Percentiles rank a stretch among this genome's conserved stretches.
phyloP scores from a whole-genome alignment of 1,140 invertebrate genomes.

The Dolichoris vasculosae region DNA sequence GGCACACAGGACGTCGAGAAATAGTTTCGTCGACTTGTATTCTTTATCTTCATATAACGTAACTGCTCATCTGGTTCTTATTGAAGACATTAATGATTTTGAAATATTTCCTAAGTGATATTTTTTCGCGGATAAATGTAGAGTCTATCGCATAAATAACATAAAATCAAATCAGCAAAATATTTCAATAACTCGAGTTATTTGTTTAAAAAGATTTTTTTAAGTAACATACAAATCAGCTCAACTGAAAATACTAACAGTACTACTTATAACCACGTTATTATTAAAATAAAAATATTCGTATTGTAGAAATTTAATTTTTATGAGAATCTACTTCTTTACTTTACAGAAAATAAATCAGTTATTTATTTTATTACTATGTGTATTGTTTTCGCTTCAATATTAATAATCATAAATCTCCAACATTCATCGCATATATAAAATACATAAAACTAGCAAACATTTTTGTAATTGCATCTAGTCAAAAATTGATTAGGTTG shows the following conservation, averaged over 20 bases:
- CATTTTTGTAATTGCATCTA: not conserved
- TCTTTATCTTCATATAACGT: conserved; percentile 19
- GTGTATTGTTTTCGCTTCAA: not conserved
- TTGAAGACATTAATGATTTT: conserved; percentile 1
- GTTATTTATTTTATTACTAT: not conserved
- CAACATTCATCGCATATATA: not conserved
- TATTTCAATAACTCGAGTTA: not conserved
- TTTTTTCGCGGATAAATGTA: not conserved
- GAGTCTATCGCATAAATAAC: not conserved
- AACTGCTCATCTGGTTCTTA: conserved; percentile 17
- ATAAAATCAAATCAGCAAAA: not conserved
- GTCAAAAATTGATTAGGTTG: not conserved
- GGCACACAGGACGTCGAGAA: conserved; percentile 53
- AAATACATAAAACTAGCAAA: not conserved
- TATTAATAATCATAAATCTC: not conserved
- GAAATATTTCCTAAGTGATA: conserved; percentile 11
- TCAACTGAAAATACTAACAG: not conserved
- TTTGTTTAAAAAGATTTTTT: not conserved
- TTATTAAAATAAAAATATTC: not conserved
- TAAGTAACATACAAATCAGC: not conserved
- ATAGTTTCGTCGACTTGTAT: conserved; percentile 49
- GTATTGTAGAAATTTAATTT: not conserved
- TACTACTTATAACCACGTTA: not conserved
- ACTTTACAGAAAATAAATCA: not conserved
- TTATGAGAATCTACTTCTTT: not conserved